These are phyloP conservation scores for Sebastiscus albofasciatus DNA, from an alignment of 2,797 vertebrate species.

Conservation along the genomic window DNA sequence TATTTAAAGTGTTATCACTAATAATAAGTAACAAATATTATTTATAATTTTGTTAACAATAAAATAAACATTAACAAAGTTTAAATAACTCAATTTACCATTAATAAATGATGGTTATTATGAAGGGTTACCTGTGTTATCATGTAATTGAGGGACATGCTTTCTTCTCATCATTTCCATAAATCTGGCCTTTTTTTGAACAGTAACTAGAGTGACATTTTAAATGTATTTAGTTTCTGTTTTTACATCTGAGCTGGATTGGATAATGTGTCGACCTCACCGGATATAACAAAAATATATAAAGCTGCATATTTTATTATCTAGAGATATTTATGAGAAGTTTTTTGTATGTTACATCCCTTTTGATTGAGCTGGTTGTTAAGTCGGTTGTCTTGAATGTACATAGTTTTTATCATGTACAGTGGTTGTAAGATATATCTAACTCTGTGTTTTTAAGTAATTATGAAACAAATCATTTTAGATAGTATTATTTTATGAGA, in stretches of 20 bases:
- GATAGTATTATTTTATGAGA: slow-evolving; percentile 65
- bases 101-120: no score
- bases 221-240: slow-evolving; percentile 71
- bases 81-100: no score
- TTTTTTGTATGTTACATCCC: slow-evolving; percentile 57
- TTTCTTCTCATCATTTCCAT: slow-evolving; percentile 42
- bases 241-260: slow-evolving; percentile 22
- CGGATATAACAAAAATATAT: slow-evolving; percentile 39
- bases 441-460: slow-evolving; percentile 67
- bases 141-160: slow-evolving; percentile 59
- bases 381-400: slow-evolving; percentile 52
- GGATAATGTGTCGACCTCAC: slow-evolving; percentile 42
- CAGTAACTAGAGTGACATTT: slow-evolving; percentile 20
- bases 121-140: no score
- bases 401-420: slow-evolving; percentile 68
- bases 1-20: no score
- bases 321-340: slow-evolving; percentile 72
- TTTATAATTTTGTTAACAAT: no score
- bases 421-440: slow-evolving; percentile 58
- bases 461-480: slow-evolving; percentile 69
- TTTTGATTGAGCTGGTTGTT: slow-evolving; percentile 32
- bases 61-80: no score
- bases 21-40: no score
- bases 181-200: slow-evolving; percentile 33
- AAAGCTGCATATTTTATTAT: slow-evolving; percentile 80